Evolutionary conservation across 2,797 vertebrate genomes (phyloP), one percentile per base, ranked within the genome.

Genomic region (Australoheros facetus): DNA sequence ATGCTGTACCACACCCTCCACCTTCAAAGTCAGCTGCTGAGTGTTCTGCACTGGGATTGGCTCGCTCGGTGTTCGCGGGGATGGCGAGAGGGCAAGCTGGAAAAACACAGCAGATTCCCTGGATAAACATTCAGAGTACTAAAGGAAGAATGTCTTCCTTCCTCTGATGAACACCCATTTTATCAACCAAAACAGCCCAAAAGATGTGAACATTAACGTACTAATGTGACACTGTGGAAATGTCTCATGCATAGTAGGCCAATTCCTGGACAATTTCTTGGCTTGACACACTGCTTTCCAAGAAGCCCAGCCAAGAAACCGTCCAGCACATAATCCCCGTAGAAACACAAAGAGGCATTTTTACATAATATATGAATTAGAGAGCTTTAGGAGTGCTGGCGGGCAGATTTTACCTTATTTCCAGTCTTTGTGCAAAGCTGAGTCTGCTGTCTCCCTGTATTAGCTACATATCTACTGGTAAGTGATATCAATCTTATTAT

Each of bases 1-100:
- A 0, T 99, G 98, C 90, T 99, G 98, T 77, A 99, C 97, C 42
- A 99, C 98, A 1, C 98, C 98, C 88, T 99, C 98, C 42, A 99
- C 98, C 88, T 99, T 99, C 16, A 99, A 91, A 0, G 98, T 97
- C 93, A 99, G 80, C 45, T 98, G 98, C 92, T 99, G 98, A 86
- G 94, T 99, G 90, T 94, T 99, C 92, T 99, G 98, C 32, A 99
- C 97, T 0, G 97, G 95, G 87, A 99, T 98, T 9, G 98, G 98
- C 81, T 99, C 98, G 9, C 94, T 96, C 1, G 97, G 96, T 19
- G 97, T 98, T 70, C 98, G 97, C 0, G 98, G 98, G 2, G 98
- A 97, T 0, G 98, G 98, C 2, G 98, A 99, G 1, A 99, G 93
- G 58, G 98, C 98, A 6, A 99, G 97, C 98, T 99, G 87, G 16